Base-by-base conservation (phyloP, 1,140 invertebrate genomes). In the Ooceraea biroi region DNA sequence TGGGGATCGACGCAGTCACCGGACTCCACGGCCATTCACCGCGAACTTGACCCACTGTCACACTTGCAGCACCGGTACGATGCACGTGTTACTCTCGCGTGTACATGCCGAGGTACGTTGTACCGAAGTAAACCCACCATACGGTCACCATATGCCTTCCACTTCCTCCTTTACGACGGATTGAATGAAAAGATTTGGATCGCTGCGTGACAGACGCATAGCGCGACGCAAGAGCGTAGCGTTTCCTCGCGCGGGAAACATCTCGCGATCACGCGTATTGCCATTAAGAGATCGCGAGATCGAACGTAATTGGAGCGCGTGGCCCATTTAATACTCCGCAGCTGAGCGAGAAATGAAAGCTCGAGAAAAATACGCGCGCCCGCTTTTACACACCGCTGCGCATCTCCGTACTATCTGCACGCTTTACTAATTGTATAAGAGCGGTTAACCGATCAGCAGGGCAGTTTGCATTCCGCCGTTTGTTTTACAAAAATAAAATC, bases 21-120 rank as follows among this genome's bases (percentile, higher is more conserved):
- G 52, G 46, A 71, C 48, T 58, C 57, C n/a, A n/a, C 46, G 88
- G 88, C 57, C 87, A 72, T 90, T 91, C 88, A 91, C 88, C 87
- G 82, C 90, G 85, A 89, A 91, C 90, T 91, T 91, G 91, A 91
- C 90, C 90, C 58, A 91, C 86, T 90, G 88, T 91, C 82, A 88
- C 69, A 89, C 90, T 90, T 91, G 90, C 41, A 78, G 52, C 74
- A 69, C 55, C 60, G 46, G 50, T 71, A 48, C 5, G 52, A 48
- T 58, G 52, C 3, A 44, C 50, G 69, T 72, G 46, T 41, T 36
- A 36, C 11, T 52, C 8, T 25, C 19, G 48, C 44, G 41, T 27
- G 30, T 22, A 19, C 25, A 74, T 58, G 60, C 41, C 58, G 17
- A n/a, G 22, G n/a, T n/a, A n/a, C n/a, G n/a, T n/a, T n/a, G n/a